Evolutionary conservation across 2,797 vertebrate species (phyloP).

Genomic region (Scyliorhinus canicula): DNA sequence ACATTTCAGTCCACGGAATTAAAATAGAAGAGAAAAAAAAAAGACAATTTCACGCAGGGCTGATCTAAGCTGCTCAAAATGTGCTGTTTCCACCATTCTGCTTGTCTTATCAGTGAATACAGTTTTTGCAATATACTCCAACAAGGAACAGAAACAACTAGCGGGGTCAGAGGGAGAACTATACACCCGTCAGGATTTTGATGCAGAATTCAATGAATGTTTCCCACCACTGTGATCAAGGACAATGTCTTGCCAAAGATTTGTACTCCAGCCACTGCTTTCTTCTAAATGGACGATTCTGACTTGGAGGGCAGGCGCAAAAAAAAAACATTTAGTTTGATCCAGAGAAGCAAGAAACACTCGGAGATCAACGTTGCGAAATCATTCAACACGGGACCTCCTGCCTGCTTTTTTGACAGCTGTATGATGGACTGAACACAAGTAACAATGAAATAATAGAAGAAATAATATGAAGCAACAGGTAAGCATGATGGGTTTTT

Average conservation of each 20-base stretch:
- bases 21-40: background rate
- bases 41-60: slow-evolving; percentile 27
- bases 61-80: slow-evolving; percentile 27
- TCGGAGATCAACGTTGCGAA: background rate
- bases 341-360: background rate
- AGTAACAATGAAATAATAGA: background rate
- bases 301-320: background rate
- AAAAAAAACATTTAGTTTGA: background rate
- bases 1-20: background rate
- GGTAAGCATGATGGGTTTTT: background rate
- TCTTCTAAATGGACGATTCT: background rate
- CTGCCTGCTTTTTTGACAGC: background rate
- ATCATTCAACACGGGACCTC: background rate
- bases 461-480: background rate
- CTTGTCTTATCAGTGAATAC: slow-evolving; percentile 10
- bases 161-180: background rate
- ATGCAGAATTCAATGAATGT: background rate
- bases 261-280: background rate
- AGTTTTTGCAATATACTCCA: background rate
- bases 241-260: background rate
- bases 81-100: background rate
- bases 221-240: background rate
- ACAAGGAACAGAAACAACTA: background rate
- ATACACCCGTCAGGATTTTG: background rate
- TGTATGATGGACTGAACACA: background rate